Percentiles rank a stretch among this genome's conserved stretches.
Evolutionary conservation across 1,140 invertebrate genomes (phyloP).

Genomic region (Bursaphelenchus mucronatus): DNA sequence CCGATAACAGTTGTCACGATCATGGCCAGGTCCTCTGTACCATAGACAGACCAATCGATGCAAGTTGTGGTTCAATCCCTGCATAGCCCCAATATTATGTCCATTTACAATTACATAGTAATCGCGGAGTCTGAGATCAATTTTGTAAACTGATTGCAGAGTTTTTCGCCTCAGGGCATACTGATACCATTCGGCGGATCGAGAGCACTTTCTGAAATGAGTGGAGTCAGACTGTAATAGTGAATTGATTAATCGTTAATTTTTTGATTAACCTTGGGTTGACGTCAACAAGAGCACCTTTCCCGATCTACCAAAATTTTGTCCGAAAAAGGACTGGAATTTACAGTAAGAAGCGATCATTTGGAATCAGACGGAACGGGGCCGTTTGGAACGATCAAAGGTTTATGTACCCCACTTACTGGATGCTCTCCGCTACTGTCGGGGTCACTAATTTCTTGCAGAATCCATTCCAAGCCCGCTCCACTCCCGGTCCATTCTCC

Average conservation of each 20-base stretch:
- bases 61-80: slow-evolving; percentile 18
- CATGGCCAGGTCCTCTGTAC: slow-evolving; percentile 28
- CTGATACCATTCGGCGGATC: slow-evolving; percentile 23
- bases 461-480: slow-evolving; percentile 19
- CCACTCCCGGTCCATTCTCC: not conserved
- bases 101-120: slow-evolving; percentile 35
- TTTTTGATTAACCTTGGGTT: slow-evolving; percentile 9
- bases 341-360: too few species aligned
- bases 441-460: slow-evolving; percentile 11
- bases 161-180: not conserved
- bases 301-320: too few species aligned
- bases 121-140: slow-evolving; percentile 19
- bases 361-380: too few species aligned
- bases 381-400: too few species aligned
- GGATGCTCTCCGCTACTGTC: not conserved
- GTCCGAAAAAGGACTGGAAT: too few species aligned
- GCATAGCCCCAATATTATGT: slow-evolving; percentile 4
- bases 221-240: slow-evolving; percentile 9
- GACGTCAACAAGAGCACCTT: not conserved
- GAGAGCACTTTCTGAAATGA: slow-evolving; percentile 28
- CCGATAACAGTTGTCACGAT: slow-evolving; percentile 24
- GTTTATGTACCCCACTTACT: not conserved
- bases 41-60: slow-evolving; percentile 34
- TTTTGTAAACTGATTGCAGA: slow-evolving; percentile 8
- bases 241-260: slow-evolving; percentile 11